Percentiles rank a stretch among this genome's conserved stretches.
Evolutionary conservation across 2,888 invertebrate genomes (phyloP).

Genomic region (Xestoiulus laeticollis): DNA sequence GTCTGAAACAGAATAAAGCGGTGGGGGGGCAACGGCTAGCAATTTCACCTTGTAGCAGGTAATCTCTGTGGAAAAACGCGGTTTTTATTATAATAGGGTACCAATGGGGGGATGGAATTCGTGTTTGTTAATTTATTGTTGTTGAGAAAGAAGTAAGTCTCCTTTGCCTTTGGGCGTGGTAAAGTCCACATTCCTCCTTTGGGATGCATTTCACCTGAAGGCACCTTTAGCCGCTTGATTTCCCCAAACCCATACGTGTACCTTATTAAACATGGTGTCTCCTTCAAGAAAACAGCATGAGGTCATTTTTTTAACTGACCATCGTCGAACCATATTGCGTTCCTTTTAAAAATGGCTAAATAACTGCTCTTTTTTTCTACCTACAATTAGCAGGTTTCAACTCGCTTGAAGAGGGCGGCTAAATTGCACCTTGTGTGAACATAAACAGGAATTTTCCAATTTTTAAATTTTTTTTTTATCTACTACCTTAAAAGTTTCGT

Average conservation of each 20-base stretch:
- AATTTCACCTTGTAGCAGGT: conserved; percentile 12
- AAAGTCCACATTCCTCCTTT: conserved; percentile 8
- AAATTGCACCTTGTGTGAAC: conserved; percentile 18
- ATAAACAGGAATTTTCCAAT: conserved; percentile 5
- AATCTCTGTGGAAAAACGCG: background rate
- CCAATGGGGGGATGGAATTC: conserved; percentile 4
- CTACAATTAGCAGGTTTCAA: background rate
- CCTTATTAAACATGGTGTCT: conserved; percentile 21
- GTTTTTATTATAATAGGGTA: conserved; percentile 21
- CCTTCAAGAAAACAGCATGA: background rate
- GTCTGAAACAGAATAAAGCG: background rate
- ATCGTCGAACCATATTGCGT: background rate
- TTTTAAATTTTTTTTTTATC: background rate
- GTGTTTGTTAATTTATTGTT: conserved; percentile 28
- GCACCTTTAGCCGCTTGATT: background rate
- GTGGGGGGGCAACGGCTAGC: background rate
- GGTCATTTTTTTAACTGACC: background rate
- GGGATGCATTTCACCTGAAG: conserved; percentile 3
- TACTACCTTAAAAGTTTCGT: background rate
- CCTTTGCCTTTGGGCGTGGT: conserved; percentile 28
- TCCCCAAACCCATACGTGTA: background rate
- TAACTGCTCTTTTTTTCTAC: background rate
- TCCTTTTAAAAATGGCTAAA: background rate
- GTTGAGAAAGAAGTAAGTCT: conserved; percentile 36
- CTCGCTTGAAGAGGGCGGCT: background rate